Evolutionary conservation across 2,797 vertebrate species (phyloP), one percentile per base, ranked within the genome.

Genomic region (Remorina albescens): DNA sequence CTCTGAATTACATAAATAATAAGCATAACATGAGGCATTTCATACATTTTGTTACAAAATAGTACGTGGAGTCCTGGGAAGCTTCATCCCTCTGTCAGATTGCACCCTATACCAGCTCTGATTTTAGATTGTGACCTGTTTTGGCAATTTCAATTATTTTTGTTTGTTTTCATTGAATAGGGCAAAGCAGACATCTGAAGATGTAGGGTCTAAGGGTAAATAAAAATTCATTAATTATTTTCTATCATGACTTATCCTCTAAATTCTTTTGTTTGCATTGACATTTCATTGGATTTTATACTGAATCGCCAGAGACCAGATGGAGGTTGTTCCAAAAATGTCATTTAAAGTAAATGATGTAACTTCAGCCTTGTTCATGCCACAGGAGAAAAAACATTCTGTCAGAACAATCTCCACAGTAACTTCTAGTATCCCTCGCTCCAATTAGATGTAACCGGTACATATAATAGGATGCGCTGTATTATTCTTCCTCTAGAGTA

Each of bases 241-340:
- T 16, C 56, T 8, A 82, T 81, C 74, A 79, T 32, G 63, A 78
- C 67, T 82, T 53, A 58, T 83, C 64, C 53, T 49, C 63, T 55
- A 49, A 59, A 72, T 62, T 78, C 80, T 85, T 89, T 87, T 85
- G 80, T 80, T 70, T 62, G 34, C 32, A 70, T 81, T 84, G 84
- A 88, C 69, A 0, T 60, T 63, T 77, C 83, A 65, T 30, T 46
- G 60, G 67, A 81, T 87, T 86, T 78, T 57, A 65, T 55, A 75
- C 74, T 77, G 62, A 90, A 91, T 91, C 83, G 56, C 77, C 76
- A 86, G 75, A 74, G 81, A 87, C 85, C 87, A 90, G 84, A 90
- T 89, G 85, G 84, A 88, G 76, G 81, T 74, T 88, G 88, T 85
- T 88, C 85, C 83, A 87, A 89, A 91, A 90, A 90, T 88, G 86